Evolutionary conservation across 2,113 vertebrate genomes (phyloP).

Genomic region (Regulus satrapa): DNA sequence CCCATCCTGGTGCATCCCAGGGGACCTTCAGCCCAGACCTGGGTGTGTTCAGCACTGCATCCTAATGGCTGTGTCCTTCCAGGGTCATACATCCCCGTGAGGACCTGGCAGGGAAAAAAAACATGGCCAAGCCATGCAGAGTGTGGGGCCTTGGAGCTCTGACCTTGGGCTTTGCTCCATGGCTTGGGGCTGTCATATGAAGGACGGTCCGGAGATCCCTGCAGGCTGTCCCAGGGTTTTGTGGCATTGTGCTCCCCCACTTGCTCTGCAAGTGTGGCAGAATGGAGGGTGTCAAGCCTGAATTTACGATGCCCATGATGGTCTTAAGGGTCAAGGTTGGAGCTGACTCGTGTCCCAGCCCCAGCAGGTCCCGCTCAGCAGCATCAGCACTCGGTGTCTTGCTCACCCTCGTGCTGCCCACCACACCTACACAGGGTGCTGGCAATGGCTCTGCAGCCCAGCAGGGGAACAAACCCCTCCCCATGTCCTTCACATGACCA

Average conservation of each 20-base stretch:
- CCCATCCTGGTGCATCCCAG: not conserved
- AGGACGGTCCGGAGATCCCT: not conserved
- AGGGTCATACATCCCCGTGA: not conserved
- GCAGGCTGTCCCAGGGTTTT: not conserved
- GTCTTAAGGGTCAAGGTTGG: not conserved
- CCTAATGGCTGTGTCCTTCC: not conserved
- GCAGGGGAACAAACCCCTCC: not conserved
- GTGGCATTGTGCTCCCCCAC: not conserved
- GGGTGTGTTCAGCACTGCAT: not conserved
- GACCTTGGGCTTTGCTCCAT: not conserved
- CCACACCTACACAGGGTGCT: not conserved
- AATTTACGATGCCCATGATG: fast-evolving
- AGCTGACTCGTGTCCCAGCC: not conserved
- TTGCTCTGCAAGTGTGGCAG: not conserved
- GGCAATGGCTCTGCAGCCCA: not conserved
- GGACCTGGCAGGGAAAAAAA: not conserved
- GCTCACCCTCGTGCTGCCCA: not conserved
- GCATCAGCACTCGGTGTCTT: not conserved
- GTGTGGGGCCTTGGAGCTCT: fast-evolving
- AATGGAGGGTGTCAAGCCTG: not conserved
- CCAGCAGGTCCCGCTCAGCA: not conserved
- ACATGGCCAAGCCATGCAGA: not conserved
- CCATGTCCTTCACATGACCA: not conserved
- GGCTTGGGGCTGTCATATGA: not conserved
- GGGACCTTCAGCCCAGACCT: not conserved